Base-by-base conservation (phyloP, 2,797 vertebrate species). In the Tiaroga cobitis region DNA sequence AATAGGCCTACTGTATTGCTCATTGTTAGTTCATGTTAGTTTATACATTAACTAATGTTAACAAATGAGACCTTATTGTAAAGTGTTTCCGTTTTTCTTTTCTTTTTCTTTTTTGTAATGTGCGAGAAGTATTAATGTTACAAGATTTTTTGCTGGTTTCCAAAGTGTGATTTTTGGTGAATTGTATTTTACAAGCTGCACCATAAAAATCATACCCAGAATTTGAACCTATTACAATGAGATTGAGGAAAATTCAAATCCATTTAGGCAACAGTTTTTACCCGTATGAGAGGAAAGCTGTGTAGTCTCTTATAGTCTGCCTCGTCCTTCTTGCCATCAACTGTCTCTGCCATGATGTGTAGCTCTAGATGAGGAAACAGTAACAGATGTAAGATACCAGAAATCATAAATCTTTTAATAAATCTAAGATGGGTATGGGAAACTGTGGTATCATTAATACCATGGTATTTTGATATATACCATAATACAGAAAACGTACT, bases 241-340 rank as follows among this genome's bases (percentile, higher is more conserved):
- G 29, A 32, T 65, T 6, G 3, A 29, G 15, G 1, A 13, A 37
- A 29, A 76, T 11, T 51, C 1, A 37, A 11, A 73, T 61, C 19
- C 54, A 24, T 39, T 56, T 16, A 81, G 1, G 13, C 3, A n/a
- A 21, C 10, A 43, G 51, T 37, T 29, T 94, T 95, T 93, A 96
- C 96, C 94, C 96, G 93, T 85, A 96, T 95, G 85, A 96, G 93
- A 32, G 96, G 96, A 89, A 96, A 96, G 89, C 91, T 96, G 89
- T 96, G 96, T 85, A 96, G 93, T 56, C 95, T 93, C 90, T 96
- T 96, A 91, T 96, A 96, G 85, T 96, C 96, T 68, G 95, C 94
- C 15, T 96, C 96, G 0, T 96, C 96, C 88, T 96, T 96, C 89
- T 95, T 96, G 76, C 92, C 92, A 85, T 96, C 96, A 77, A 92